Evolutionary conservation across 2,113 vertebrate species (phyloP), one percentile per base, ranked within the genome.

Genomic region (Boulengeromyrus knoepffleri): DNA sequence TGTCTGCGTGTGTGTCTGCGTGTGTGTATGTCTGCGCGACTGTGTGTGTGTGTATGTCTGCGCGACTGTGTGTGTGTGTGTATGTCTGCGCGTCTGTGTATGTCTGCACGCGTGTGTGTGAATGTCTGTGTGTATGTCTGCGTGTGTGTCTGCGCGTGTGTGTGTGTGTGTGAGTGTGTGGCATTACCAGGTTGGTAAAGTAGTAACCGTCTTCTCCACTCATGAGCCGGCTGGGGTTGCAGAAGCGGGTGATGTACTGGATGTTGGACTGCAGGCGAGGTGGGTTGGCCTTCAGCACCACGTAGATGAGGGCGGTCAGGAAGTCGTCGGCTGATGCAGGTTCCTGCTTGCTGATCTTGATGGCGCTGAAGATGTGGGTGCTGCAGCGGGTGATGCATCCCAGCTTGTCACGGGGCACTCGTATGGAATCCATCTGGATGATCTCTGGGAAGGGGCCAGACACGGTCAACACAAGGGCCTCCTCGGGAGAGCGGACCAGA

Each of bases 171-270:
- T 50, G 9, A 36, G 13, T 52, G 2, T 52, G 15, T 36, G 31
- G 31, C 31, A 36, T 36, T 90, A 99, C 99, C 97, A 99, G 95
- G 88, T 99, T 99, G 80, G 98, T 99, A 93, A 99, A 99, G 93
- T 99, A 99, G 94, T 99, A 99, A 4, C 99, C 99, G 0, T 99
- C 99, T 93, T 99, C 98, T 1, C 98, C 98, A 0, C 97, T 98
- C 98, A 99, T 99, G 10, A 99, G 93, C 27, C 98, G 95, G 95
- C 97, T 98, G 31, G 98, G 99, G 90, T 98, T 98, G 93, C 97
- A 98, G 96, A 97, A 99, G 91, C 98, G 97, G 0, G 98, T 99
- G 93, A 99, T 97, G 87, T 99, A 99, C 95, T 99, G 98, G 94
- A 99, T 98, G 94, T 99, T 99, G 92, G 99, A 99, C 94, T 99